Conservation (phyloP, 1,140 invertebrate species). For the Episyrphus balteatus region DNA sequence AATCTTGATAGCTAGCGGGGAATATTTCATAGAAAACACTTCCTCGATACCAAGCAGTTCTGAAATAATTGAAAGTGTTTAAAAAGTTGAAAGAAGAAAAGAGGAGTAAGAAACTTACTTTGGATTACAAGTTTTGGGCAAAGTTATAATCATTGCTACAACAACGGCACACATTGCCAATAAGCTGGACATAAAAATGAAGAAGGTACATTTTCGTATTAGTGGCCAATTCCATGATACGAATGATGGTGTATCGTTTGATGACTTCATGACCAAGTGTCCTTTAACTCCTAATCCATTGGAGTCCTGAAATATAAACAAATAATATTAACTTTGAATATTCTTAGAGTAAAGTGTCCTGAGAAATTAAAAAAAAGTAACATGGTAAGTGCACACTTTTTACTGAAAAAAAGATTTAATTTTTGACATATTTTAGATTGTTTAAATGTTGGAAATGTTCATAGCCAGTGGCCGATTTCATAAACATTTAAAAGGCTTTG, state of each 20-base stretch:
- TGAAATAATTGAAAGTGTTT: constrained; percentile 25
- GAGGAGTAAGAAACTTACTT: constrained; percentile 17
- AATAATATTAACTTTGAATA: background rate
- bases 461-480: too few relatives aligned
- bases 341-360: background rate
- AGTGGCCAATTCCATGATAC: constrained; percentile 71
- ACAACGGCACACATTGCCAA: constrained; percentile 57
- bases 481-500: too few relatives aligned
- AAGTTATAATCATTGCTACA: constrained; percentile 53
- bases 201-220: constrained; percentile 59
- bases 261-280: constrained; percentile 18
- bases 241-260: constrained; percentile 42
- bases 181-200: constrained; percentile 54
- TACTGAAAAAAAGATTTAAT: too few relatives aligned
- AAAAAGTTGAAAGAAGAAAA: background rate
- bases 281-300: constrained; percentile 44
- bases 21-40: constrained; percentile 73
- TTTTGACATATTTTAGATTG: too few relatives aligned
- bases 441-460: too few relatives aligned
- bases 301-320: constrained; percentile 34
- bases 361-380: too few relatives aligned
- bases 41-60: constrained; percentile 65
- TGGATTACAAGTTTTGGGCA: constrained; percentile 60
- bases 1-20: constrained; percentile 68
- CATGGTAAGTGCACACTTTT: too few relatives aligned